Evolutionary conservation across 2,888 invertebrate species (phyloP).

Genomic region (Oasisia sp.): DNA sequence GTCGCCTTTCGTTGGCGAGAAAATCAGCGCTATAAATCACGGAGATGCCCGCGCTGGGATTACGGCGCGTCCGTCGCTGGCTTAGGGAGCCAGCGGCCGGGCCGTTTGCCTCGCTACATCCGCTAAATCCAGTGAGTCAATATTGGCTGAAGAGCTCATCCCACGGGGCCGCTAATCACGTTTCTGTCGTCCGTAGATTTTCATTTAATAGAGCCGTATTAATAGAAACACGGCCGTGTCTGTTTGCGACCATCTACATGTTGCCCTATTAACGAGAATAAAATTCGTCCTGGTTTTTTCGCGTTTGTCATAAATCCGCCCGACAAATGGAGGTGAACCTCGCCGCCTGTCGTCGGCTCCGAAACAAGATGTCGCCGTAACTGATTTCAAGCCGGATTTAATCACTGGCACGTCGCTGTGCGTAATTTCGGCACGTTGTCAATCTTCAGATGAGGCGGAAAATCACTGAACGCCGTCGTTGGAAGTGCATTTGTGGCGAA

Average conservation of each 20-base stretch:
- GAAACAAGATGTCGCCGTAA: background rate
- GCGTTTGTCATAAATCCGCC: conserved; percentile 9
- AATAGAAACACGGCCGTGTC: background rate
- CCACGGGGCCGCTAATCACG: background rate
- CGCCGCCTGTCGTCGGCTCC: background rate
- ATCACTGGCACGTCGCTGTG: background rate
- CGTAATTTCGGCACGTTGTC: background rate
- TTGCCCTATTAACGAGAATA: conserved; percentile 5
- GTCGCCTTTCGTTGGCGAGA: conserved; percentile 30
- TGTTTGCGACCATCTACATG: background rate
- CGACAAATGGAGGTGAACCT: background rate
- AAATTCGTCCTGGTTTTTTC: background rate
- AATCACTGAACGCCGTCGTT: background rate
- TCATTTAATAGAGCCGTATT: conserved; percentile 17
- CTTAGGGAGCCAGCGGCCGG: background rate
- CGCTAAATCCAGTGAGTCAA: background rate
- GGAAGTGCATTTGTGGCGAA: background rate
- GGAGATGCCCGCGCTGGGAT: background rate
- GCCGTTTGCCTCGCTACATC: background rate
- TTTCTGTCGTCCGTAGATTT: conserved; percentile 8
- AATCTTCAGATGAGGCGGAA: conserved; percentile 12
- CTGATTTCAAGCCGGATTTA: background rate
- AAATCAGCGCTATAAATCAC: conserved; percentile 19
- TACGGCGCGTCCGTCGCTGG: background rate
- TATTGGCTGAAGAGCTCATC: conserved; percentile 1